phyloP scores from a whole-genome alignment of 2,113 vertebrate species.

The Thalassoma bifasciatum region DNA sequence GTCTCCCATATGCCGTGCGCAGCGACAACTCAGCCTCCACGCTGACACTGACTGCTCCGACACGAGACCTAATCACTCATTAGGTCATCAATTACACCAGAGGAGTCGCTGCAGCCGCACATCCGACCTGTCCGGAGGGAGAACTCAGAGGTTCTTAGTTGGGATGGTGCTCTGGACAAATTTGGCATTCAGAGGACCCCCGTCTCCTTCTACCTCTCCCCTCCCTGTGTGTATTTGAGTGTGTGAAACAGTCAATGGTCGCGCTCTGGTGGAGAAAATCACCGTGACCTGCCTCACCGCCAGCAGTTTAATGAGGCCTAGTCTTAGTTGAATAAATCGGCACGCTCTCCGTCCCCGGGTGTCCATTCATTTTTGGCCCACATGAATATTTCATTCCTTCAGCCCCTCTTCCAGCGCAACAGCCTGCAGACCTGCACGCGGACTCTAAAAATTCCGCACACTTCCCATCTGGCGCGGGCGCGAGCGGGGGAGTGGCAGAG shows the following conservation, averaged over 20 bases:
- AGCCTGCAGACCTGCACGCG: conserved; percentile 84
- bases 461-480: conserved; percentile 85
- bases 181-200: conserved; percentile 17
- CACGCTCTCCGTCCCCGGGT: conserved; percentile 84
- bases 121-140: conserved; percentile 34
- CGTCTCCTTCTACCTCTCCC: background rate
- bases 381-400: conserved; percentile 88
- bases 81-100: conserved; percentile 68
- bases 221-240: conserved; percentile 9
- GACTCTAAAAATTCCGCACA: conserved; percentile 77
- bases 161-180: conserved; percentile 34
- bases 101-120: conserved; percentile 27
- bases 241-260: conserved; percentile 61
- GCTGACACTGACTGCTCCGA: conserved; percentile 37
- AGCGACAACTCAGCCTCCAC: conserved; percentile 65
- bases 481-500: conserved; percentile 69
- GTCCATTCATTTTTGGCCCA: conserved; percentile 79
- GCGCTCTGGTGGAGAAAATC: conserved; percentile 79
- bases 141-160: conserved; percentile 6
- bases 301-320: conserved; percentile 85
- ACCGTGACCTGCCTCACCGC: conserved; percentile 82
- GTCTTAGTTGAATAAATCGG: conserved; percentile 82
- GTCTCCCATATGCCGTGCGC: conserved; percentile 84
- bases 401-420: conserved; percentile 82
- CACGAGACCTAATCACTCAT: conserved; percentile 78